phyloP scores from a whole-genome alignment of 37 sponge, comb jelly and placozoan species.

The Halichondria panicea region DNA sequence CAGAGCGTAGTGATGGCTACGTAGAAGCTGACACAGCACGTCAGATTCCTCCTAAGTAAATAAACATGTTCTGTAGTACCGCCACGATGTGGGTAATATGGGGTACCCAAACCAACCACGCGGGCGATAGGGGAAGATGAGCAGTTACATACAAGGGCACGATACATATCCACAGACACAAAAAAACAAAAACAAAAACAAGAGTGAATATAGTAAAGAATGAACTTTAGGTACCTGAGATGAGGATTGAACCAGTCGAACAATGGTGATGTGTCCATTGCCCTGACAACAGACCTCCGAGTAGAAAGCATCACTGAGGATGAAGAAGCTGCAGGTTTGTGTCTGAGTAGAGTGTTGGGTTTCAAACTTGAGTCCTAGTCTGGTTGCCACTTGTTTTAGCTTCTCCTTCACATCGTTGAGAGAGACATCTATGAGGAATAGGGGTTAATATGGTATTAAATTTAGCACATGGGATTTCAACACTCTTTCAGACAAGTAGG shows the following conservation, averaged over 20 bases:
- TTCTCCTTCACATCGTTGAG: conserved; percentile 20
- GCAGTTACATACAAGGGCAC: too few relatives aligned
- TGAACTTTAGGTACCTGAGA: background rate
- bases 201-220: background rate
- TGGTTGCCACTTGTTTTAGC: conserved; percentile 3
- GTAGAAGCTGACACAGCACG: conserved; percentile 17
- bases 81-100: too few relatives aligned
- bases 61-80: too few relatives aligned
- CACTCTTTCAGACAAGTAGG: too few relatives aligned
- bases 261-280: conserved; percentile 27
- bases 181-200: background rate
- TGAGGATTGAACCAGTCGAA: conserved; percentile 31
- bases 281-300: conserved; percentile 35
- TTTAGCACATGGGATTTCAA: too few relatives aligned
- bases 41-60: conserved; percentile 32
- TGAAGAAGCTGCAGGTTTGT: conserved; percentile 15
- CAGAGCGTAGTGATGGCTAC: background rate
- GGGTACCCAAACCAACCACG: too few relatives aligned
- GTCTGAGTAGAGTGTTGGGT: conserved; percentile 6
- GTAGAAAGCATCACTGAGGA: conserved; percentile 48
- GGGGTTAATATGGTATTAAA: too few relatives aligned
- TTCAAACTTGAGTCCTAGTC: conserved; percentile 37
- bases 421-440: conserved; percentile 26
- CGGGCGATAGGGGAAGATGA: too few relatives aligned
- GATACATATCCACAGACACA: too few relatives aligned